Evolutionary conservation across 2,797 vertebrate genomes (phyloP).

Genomic region (Rhinophrynus dorsalis): DNA sequence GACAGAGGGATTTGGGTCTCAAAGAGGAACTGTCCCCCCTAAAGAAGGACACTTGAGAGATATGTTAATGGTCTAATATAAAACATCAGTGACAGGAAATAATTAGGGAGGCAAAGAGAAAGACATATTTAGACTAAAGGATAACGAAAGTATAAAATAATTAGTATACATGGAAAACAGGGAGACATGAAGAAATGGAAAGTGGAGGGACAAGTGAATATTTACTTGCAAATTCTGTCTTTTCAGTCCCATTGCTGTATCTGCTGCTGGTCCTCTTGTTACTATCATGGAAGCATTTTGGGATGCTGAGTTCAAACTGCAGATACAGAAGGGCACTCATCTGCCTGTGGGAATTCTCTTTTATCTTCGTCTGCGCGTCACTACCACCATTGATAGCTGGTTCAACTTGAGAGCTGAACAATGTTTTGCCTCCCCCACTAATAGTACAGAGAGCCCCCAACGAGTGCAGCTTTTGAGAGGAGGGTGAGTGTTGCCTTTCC

Average conservation of each 20-base stretch:
- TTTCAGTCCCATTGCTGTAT: not conserved
- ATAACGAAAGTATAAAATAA: no score
- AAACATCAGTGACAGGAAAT: no score
- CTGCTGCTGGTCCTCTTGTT: not conserved
- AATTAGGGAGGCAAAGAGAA: no score
- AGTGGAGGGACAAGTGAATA: no score
- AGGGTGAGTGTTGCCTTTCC: not conserved
- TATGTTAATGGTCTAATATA: no score
- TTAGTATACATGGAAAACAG: no score
- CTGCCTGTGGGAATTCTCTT: not conserved
- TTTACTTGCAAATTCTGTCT: not conserved
- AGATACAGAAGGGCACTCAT: not conserved
- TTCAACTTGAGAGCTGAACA: not conserved
- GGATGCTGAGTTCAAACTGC: not conserved
- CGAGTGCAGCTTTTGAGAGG: not conserved
- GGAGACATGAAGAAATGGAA: no score
- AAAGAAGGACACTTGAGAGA: no score
- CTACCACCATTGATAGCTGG: not conserved
- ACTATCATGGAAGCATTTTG: not conserved
- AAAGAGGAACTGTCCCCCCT: no score
- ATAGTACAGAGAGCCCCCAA: not conserved
- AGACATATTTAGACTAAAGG: no score
- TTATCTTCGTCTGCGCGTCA: not conserved
- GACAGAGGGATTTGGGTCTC: not conserved
- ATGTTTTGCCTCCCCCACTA: not conserved